A percentile compares a stretch with the other conserved stretches of the same genome.
Evolutionary conservation across 2,888 invertebrate genomes (phyloP).

Genomic region (Sarcophaga carnaria): DNA sequence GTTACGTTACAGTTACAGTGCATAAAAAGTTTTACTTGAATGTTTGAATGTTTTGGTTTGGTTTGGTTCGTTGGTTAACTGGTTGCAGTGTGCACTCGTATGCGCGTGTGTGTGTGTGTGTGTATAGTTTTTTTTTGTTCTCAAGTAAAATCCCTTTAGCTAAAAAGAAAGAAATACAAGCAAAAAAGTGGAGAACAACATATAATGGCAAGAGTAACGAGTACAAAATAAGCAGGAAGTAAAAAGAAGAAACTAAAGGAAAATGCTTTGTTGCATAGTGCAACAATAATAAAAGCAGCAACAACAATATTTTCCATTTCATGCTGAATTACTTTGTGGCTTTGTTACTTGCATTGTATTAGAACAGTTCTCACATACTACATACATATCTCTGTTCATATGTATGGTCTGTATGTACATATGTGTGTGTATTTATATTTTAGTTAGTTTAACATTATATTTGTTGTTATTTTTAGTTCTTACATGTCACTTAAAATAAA

Average conservation of each 20-base stretch:
- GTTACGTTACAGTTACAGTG: slow-evolving; percentile 50
- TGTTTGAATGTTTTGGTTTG: slow-evolving; percentile 35
- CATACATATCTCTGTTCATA: not conserved
- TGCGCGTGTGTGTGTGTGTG: too few relatives aligned
- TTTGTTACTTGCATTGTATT: slow-evolving; percentile 61
- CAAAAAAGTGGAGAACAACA: not conserved
- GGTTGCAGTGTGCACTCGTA: not conserved
- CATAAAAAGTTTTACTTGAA: slow-evolving; percentile 54
- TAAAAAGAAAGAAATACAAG: slow-evolving; percentile 7
- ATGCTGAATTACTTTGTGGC: slow-evolving; percentile 78
- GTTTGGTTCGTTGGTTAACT: slow-evolving; percentile 5
- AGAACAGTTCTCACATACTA: not conserved
- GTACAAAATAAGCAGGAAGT: slow-evolving; percentile 8
- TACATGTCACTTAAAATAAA: slow-evolving; percentile 66
- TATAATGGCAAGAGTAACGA: not conserved
- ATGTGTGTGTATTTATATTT: slow-evolving; percentile 1
- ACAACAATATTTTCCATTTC: slow-evolving; percentile 77
- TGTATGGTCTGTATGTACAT: not conserved
- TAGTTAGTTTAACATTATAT: slow-evolving; percentile 55
- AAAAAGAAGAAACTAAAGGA: slow-evolving; percentile 39
- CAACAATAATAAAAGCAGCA: slow-evolving; percentile 49
- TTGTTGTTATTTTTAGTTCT: slow-evolving; percentile 51
- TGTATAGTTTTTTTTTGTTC: not conserved
- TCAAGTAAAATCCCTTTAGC: slow-evolving; percentile 53
- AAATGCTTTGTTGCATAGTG: slow-evolving; percentile 53